These are phyloP conservation scores for Microdon myrmicae DNA, from an alignment of 2,888 invertebrate genomes.

Conservation along the genomic window DNA sequence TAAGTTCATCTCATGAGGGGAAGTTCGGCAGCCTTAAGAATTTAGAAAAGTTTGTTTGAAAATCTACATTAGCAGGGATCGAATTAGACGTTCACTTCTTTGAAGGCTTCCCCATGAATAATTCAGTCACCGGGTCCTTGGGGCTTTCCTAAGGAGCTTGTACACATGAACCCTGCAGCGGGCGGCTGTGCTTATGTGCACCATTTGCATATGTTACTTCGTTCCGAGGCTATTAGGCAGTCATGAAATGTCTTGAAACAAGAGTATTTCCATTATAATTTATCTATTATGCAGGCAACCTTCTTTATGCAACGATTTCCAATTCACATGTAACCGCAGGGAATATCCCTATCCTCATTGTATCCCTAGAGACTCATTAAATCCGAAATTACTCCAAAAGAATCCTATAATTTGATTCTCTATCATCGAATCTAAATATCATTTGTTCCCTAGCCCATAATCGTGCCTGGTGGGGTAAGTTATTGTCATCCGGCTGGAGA, in stretches of 20 bases:
- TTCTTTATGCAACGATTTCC: not conserved
- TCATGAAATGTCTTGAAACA: slow-evolving; percentile 6
- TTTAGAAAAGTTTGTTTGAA: too few relatives aligned
- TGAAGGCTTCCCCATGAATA: too few relatives aligned
- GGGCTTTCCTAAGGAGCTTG: too few relatives aligned
- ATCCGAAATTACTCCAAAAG: slow-evolving; percentile 4
- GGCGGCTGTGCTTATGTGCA: too few relatives aligned
- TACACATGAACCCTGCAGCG: too few relatives aligned
- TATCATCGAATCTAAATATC: slow-evolving; percentile 27
- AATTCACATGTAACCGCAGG: not conserved
- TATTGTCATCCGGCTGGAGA: slow-evolving; percentile 1
- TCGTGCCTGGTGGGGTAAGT: not conserved
- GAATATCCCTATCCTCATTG: not conserved
- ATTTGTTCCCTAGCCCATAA: slow-evolving; percentile 15
- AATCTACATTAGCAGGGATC: too few relatives aligned
- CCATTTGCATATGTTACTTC: slow-evolving; percentile 2
- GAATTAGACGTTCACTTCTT: too few relatives aligned
- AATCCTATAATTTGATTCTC: slow-evolving; percentile 28
- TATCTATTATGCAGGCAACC: slow-evolving; percentile 2
- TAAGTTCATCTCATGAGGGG: too few relatives aligned
- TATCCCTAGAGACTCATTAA: slow-evolving; percentile 23
- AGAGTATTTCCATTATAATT: slow-evolving; percentile 10
- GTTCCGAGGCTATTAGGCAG: not conserved
- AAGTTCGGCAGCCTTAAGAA: too few relatives aligned
- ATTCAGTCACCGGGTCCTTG: too few relatives aligned